Base-by-base conservation (phyloP, 1,140 invertebrate genomes). In the Doryteuthis pealeii region DNA sequence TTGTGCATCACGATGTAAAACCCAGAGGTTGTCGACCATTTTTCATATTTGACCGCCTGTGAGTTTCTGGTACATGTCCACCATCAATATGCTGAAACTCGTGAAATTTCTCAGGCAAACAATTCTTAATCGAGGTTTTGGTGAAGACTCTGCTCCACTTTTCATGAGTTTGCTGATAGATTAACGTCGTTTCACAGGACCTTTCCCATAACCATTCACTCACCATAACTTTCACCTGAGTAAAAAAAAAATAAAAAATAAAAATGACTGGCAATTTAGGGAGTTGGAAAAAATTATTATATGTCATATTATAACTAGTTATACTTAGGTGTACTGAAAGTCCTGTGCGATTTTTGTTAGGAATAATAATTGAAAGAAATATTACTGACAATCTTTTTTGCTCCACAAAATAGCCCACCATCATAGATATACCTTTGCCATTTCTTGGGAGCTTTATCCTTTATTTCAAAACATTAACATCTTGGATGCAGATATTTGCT, bases 1-100 rank as follows among this genome's bases (percentile, higher is more conserved):
- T 90, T 15, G 90, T 90, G 6, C 91, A 83, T 92, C 91, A 75
- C 96, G 92, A 99, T 99, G 87, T 99, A 91, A 99, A 90, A 43
- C 90, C 98, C 67, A 99, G 89, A 0, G 97, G 98, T 85, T 97
- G 94, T 81, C 99, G 97, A n/a, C 96, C 97, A 85, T 99, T 97
- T 88, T 99, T 99, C 22, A 99, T 91, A 78, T 96, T 92, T 1
- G 99, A 98, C 78, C 98, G 91, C 49, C 98, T 91, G 89, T 96
- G 98, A 8, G 97, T 97, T 87, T 99, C 97, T 35, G 98, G 98
- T 33, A 99, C 94, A 87, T 99, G 95, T 83, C 99, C 97, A 49
- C 99, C 98, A 90, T 99, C 98, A 85, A 99, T 99, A 80, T 70
- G 96, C 95, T 0, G 88, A 88, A 45, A 87, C 85, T 32, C 80